Evolutionary conservation across 2,888 invertebrate species (phyloP).

Genomic region (Branchellion lobata): DNA sequence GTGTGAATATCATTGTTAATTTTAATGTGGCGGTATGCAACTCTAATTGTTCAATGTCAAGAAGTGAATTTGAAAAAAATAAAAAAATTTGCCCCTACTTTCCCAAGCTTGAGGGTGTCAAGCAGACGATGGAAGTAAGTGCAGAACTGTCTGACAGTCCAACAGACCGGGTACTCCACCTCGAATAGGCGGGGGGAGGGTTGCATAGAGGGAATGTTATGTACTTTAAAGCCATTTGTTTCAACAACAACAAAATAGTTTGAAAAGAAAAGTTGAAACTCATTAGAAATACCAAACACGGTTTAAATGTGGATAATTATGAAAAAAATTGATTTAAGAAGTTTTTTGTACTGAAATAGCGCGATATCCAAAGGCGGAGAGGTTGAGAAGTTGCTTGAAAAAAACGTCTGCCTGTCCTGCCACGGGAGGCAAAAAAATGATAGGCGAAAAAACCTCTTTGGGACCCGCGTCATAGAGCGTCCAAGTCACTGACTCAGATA

Average conservation of each 20-base stretch:
- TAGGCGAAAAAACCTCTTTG: constrained; percentile 74
- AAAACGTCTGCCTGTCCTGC: constrained; percentile 85
- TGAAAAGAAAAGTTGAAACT: too few relatives aligned
- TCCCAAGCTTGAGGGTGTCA: constrained; percentile 77
- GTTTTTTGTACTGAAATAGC: constrained; percentile 81
- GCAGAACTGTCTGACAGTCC: constrained; percentile 83
- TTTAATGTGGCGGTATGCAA: too few relatives aligned
- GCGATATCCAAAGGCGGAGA: constrained; percentile 77
- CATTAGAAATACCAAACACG: too few relatives aligned
- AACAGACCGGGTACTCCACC: constrained; percentile 83
- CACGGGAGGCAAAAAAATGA: constrained; percentile 82
- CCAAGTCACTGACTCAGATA: constrained; percentile 82
- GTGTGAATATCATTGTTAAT: too few relatives aligned
- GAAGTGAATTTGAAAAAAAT: background rate
- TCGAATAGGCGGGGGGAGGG: too few relatives aligned
- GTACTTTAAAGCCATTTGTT: too few relatives aligned
- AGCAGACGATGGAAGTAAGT: constrained; percentile 80
- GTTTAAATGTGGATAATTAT: too few relatives aligned
- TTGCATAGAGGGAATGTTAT: too few relatives aligned
- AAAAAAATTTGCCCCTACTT: constrained; percentile 61
- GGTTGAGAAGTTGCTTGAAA: constrained; percentile 77
- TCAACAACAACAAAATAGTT: too few relatives aligned
- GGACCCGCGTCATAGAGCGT: constrained; percentile 84
- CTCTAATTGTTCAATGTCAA: too few relatives aligned
- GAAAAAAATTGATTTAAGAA: too few relatives aligned